phyloP scores from a whole-genome alignment of 2,797 vertebrate species.

The Galagoides demidoff region DNA sequence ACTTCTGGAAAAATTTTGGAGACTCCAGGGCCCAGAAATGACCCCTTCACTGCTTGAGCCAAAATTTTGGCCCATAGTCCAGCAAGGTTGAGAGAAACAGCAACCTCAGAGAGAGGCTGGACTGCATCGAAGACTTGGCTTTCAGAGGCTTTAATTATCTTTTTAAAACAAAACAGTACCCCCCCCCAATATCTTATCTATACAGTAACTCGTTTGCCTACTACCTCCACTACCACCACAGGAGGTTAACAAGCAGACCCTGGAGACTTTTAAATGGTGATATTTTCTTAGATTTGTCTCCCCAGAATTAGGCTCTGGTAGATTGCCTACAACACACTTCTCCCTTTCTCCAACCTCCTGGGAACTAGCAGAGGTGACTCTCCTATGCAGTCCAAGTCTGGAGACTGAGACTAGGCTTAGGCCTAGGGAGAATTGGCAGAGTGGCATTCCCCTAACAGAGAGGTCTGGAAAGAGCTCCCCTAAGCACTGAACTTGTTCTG shows the following conservation, averaged over 20 bases:
- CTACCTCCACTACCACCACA: not conserved
- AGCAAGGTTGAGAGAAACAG: not conserved
- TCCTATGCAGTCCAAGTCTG: not conserved
- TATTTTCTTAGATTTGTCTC: not conserved
- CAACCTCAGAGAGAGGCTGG: not conserved
- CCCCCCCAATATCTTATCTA: not conserved
- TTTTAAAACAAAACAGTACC: conserved; percentile 43
- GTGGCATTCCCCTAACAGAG: not conserved
- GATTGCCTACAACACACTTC: not conserved
- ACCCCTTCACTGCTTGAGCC: not conserved
- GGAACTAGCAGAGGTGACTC: not conserved
- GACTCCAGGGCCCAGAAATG: not conserved
- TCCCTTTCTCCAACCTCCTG: not conserved
- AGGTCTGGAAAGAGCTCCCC: not conserved
- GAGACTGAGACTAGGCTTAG: not conserved
- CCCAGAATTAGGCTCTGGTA: not conserved
- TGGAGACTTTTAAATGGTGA: not conserved
- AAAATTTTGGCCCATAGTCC: not conserved
- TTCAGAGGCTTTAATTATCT: not conserved
- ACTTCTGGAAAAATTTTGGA: conserved; percentile 20
- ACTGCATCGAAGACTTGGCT: not conserved
- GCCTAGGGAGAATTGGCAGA: not conserved
- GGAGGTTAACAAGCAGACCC: not conserved
- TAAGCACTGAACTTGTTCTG: not conserved
- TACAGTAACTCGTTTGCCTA: not conserved